Conservation (phyloP, 2,797 vertebrate species). For the Heliangelus exortis region DNA sequence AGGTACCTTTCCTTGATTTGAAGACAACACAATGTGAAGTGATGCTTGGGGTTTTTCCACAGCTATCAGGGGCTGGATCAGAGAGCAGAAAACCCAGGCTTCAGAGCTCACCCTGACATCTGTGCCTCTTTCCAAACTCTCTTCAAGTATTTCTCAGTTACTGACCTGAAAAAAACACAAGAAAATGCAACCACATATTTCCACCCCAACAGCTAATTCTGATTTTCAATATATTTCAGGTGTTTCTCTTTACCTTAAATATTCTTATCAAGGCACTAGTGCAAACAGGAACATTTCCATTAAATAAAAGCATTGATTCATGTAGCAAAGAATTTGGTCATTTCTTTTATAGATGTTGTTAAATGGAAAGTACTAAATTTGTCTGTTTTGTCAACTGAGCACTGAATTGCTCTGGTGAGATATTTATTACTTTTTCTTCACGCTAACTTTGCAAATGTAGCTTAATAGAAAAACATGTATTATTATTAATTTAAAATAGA, state of each 20-base stretch:
- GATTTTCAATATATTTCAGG: neutral
- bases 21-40: neutral
- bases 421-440: neutral
- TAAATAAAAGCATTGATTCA: conserved; percentile 7
- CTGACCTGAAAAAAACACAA: neutral
- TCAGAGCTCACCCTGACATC: neutral
- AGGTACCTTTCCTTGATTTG: neutral
- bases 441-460: conserved; percentile 2
- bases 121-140: neutral
- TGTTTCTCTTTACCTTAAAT: neutral
- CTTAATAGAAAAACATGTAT: conserved; percentile 12
- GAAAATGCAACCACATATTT: neutral
- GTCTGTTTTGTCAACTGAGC: conserved; percentile 12
- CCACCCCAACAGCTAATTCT: neutral
- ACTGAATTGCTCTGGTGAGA: neutral
- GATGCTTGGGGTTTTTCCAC: neutral
- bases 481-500: conserved; percentile 35
- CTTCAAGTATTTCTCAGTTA: neutral
- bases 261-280: neutral
- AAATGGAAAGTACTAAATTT: neutral
- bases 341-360: conserved; percentile 7
- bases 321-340: neutral
- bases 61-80: neutral
- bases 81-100: neutral
- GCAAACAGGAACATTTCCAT: neutral